Percentiles rank a stretch among this genome's conserved stretches.
These are phyloP conservation scores for Sitophilus oryzae DNA, from an alignment of 1,140 invertebrate species.

Conservation along the genomic window DNA sequence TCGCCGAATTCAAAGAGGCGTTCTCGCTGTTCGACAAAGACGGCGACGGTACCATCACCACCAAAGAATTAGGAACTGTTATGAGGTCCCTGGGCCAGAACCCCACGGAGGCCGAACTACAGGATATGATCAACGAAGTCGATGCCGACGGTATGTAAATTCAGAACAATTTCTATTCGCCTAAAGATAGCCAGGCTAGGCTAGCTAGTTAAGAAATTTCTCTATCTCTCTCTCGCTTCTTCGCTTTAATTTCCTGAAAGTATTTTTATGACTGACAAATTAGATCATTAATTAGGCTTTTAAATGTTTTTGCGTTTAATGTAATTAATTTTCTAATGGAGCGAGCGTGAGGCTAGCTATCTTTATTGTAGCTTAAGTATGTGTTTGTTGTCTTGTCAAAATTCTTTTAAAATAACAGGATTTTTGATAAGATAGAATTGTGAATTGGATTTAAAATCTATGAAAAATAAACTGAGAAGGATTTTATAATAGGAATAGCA, in stretches of 20 bases:
- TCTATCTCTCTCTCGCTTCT: too few species aligned
- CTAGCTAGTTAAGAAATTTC: too few species aligned
- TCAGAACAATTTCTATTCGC: constrained; percentile 7
- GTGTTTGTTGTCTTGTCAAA: too few species aligned
- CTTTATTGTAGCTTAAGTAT: too few species aligned
- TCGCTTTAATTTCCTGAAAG: background rate
- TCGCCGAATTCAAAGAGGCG: constrained; percentile 98
- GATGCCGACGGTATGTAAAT: constrained; percentile 90
- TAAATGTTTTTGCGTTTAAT: too few species aligned
- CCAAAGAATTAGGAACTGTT: constrained; percentile 98
- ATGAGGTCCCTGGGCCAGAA: constrained; percentile 99
- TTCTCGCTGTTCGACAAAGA: constrained; percentile 99
- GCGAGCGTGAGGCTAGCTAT: too few species aligned
- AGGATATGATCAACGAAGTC: constrained; percentile 99
- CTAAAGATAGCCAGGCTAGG: background rate
- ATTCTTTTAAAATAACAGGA: too few species aligned
- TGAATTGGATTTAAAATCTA: too few species aligned
- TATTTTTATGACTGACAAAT: background rate
- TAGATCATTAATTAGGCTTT: background rate
- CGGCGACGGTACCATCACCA: constrained; percentile 99
- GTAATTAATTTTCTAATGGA: too few species aligned
- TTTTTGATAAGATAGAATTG: too few species aligned
- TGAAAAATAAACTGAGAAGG: too few species aligned
- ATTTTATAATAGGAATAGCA: too few species aligned
- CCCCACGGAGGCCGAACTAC: constrained; percentile 97